Percentiles rank a stretch among this genome's conserved stretches.
Conservation (phyloP, 1,140 invertebrate species). For the Micrasema minimum region DNA sequence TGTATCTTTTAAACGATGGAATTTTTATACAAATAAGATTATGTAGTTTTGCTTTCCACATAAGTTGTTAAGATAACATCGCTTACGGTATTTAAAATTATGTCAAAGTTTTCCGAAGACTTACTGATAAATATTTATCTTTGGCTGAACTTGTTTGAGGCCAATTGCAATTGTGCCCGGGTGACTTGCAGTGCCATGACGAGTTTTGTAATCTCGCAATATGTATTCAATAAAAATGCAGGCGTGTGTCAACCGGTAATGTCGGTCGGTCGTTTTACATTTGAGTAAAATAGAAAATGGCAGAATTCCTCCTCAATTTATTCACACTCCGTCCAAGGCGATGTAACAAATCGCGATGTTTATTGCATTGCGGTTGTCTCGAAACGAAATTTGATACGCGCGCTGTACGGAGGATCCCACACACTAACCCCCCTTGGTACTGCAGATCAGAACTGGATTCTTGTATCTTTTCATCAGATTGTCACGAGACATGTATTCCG, state of each 20-base stretch:
- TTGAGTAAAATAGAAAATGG: conserved; percentile 44
- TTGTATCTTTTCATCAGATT: too few relatives aligned
- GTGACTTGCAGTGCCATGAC: conserved; percentile 3
- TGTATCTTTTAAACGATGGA: too few relatives aligned
- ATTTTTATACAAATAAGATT: too few relatives aligned
- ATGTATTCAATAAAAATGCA: conserved; percentile 47
- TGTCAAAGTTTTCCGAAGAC: not conserved
- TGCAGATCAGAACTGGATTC: too few relatives aligned
- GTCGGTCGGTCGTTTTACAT: conserved; percentile 22
- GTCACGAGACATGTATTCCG: too few relatives aligned
- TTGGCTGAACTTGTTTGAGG: conserved; percentile 20
- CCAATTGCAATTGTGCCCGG: conserved; percentile 21
- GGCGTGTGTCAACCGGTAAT: conserved; percentile 27
- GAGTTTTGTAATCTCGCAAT: conserved; percentile 42
- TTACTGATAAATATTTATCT: conserved; percentile 22
- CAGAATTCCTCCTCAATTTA: conserved; percentile 45
- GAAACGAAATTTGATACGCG: conserved; percentile 52
- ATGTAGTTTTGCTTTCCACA: too few relatives aligned
- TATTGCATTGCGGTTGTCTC: conserved; percentile 51
- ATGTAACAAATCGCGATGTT: conserved; percentile 51
- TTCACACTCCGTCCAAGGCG: conserved; percentile 35
- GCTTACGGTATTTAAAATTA: not conserved
- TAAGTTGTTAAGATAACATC: too few relatives aligned
- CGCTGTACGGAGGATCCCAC: conserved; percentile 38
- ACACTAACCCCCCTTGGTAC: not conserved